Base-by-base conservation (phyloP, 2,888 invertebrate genomes). In the Lycocerus yunnanus region DNA sequence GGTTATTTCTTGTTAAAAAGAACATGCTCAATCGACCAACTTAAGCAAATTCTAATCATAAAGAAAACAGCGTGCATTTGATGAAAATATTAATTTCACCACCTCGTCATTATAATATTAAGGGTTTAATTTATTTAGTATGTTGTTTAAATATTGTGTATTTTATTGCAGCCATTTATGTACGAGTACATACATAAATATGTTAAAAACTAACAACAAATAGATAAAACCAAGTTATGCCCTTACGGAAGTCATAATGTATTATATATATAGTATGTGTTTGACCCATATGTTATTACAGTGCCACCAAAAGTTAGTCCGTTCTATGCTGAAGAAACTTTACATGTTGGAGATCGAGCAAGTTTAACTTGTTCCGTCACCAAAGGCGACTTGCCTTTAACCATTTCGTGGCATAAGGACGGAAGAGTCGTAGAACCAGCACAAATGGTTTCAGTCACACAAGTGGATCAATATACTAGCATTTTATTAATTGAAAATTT, bases 231-330 rank as follows among this genome's bases (percentile, higher is more conserved):
- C 27, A 43, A 13, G 13, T 27, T 27, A 11, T n/a, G 13, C 10
- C 27, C 27, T 27, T 43, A 43, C 8, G 43, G 43, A 43, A 43
- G 43, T 8, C 5, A 43, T n/a, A 43, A n/a, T 43, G n/a, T 15
- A 15, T 63, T 65, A 11, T 20, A 58, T 21, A 58, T 15, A 18
- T 16, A 24, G 10, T 20, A 13, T 16, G 59, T 72, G 58, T 71
- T 68, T 74, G 71, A 73, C 75, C 69, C 72, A 74, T 76, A 70
- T 83, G 78, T 83, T 73, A 82, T 90, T 90, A 81, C 91, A 92
- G 93, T 93, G 89, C 93, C 93, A 83, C 93, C 93, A 83, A 93
- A 93, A 89, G 90, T 94, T 88, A 93, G 92, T 88, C 92, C 93
- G 79, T 93, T 93, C 88, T 90, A 89, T 87, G 90, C 92, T 76